Evolutionary conservation across 2,113 vertebrate genomes (phyloP), one percentile per base, ranked within the genome.

Genomic region (Oryzias curvinotus): DNA sequence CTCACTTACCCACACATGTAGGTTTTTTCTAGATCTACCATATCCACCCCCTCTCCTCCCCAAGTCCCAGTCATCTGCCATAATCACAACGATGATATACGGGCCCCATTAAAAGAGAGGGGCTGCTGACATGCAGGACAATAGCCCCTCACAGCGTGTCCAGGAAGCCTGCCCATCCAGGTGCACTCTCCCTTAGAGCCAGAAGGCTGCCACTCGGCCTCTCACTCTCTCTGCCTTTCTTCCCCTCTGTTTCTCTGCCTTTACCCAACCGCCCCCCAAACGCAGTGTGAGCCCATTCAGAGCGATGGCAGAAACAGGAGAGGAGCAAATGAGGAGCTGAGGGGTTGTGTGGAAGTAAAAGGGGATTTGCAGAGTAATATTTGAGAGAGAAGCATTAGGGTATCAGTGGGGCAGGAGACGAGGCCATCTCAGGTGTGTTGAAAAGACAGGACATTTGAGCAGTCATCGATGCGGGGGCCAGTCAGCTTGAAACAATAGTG

Each of bases 111-210:
- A 77, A 63, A 89, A 85, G 88, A 88, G 89, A 82, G 71, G 65
- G 68, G 86, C 86, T 77, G 89, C 90, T 85, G 91, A 87, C 85
- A 91, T 83, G 89, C 59, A 71, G 78, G 80, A 90, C 85, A 81
- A 92, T 90, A 89, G 90, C 80, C 89, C 89, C 90, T 93, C 91
- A 92, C 92, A 92, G 92, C 87, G 77, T 86, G 90, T 87, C 85
- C 87, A 89, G 91, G 88, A 89, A 88, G 69, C 84, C 68, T 73
- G 23, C 82, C 87, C 65, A 62, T 85, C 81, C 91, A 85, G 90
- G 90, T 89, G 80, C 77, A 90, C 77, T 82, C 75, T 84, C 81
- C 81, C 81, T 83, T 82, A 82, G 83, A 89, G 84, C 81, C 78
- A 70, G 75, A 82, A 78, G 78, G 76, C 78, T 87, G 82, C 74